phyloP scores from a whole-genome alignment of 1,140 invertebrate genomes.

The Drosophila azteca region DNA sequence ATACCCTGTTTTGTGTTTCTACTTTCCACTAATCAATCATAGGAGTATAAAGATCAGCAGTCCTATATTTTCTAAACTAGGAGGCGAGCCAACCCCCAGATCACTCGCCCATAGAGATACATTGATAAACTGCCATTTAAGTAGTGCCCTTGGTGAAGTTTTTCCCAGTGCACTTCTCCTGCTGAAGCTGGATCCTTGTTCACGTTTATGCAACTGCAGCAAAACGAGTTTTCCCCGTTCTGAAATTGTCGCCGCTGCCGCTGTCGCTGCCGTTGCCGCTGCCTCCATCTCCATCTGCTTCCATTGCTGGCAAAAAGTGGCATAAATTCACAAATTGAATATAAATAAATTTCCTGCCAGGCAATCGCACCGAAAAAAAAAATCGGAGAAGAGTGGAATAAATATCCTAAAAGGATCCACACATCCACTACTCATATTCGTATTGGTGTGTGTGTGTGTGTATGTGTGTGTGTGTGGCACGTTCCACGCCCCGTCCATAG shows the following conservation, averaged over 20 bases:
- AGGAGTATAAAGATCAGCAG: too few relatives aligned
- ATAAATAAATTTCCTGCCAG: constrained; percentile 81
- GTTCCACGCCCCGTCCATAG: constrained; percentile 46
- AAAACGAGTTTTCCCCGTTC: constrained; percentile 61
- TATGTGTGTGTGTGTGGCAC: constrained; percentile 57
- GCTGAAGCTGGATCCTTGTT: constrained; percentile 20
- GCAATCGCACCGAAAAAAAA: constrained; percentile 45
- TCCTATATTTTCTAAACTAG: too few relatives aligned
- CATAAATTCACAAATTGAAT: constrained; percentile 78
- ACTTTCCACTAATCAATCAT: too few relatives aligned
- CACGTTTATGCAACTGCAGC: constrained; percentile 31
- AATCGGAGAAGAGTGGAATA: constrained; percentile 29
- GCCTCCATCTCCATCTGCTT: not conserved
- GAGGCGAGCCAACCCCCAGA: too few relatives aligned
- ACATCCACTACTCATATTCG: constrained; percentile 27
- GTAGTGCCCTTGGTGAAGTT: not conserved
- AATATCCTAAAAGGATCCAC: constrained; percentile 49
- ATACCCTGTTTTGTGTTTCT: too few relatives aligned
- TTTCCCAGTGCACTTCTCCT: constrained; percentile 20
- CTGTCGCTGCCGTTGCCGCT: not conserved
- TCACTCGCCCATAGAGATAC: too few relatives aligned
- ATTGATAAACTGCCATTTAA: too few relatives aligned
- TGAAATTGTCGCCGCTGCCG: constrained; percentile 29
- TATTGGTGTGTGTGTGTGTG: constrained; percentile 5
- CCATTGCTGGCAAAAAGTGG: constrained; percentile 38